These are phyloP conservation scores for Caenorhabditis angaria DNA, from an alignment of 2,888 invertebrate genomes.

Conservation along the genomic window DNA sequence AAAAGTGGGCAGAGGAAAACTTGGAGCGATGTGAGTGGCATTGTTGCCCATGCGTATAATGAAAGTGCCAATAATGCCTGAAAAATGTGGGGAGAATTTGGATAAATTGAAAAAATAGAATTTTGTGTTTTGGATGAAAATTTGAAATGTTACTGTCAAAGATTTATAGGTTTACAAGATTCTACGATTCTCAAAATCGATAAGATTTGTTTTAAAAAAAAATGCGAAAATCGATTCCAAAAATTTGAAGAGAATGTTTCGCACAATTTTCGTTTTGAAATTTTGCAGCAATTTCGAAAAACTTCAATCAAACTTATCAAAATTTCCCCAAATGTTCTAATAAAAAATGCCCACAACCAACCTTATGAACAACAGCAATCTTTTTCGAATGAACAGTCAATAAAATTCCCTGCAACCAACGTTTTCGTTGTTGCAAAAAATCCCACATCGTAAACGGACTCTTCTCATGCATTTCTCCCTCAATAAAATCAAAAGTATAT, in stretches of 20 bases:
- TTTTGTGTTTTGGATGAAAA: slow-evolving; percentile 6
- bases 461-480: slow-evolving; percentile 99
- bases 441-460: slow-evolving; percentile 93
- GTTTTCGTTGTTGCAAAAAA: slow-evolving; percentile 92
- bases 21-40: slow-evolving; percentile 91
- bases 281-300: too few species aligned
- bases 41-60: slow-evolving; percentile 93
- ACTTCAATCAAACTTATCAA: too few species aligned
- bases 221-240: too few species aligned
- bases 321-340: too few species aligned
- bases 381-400: slow-evolving; percentile 74
- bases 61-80: slow-evolving; percentile 86
- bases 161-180: too few species aligned
- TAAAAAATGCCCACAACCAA: too few species aligned
- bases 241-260: too few species aligned
- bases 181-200: too few species aligned
- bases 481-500: slow-evolving; percentile 91
- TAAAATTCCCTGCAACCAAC: slow-evolving; percentile 82
- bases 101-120: slow-evolving; percentile 8
- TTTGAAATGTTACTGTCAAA: too few species aligned
- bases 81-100: too few species aligned
- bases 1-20: slow-evolving; percentile 80
- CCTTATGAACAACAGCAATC: slow-evolving; percentile 68
- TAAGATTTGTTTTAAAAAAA: too few species aligned
- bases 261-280: too few species aligned